Percentiles rank a stretch among this genome's conserved stretches.
phyloP scores from a whole-genome alignment of 2,797 vertebrate species.

The Phrynocephalus vlangalii region DNA sequence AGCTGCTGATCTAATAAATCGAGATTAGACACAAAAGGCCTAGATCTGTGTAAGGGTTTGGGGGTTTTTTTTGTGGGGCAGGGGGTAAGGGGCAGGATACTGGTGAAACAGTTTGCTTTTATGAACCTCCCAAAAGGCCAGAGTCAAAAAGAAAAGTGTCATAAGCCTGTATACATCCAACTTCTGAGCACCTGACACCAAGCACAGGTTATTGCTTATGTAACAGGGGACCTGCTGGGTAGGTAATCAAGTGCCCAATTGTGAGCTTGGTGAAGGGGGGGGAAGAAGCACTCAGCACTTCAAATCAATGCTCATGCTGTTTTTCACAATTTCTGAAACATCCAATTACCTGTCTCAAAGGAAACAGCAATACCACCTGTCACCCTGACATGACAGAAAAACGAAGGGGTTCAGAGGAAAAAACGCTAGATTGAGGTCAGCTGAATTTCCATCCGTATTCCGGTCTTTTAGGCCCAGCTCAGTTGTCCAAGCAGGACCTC shows the following conservation, averaged over 20 bases:
- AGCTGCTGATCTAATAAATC: neutral
- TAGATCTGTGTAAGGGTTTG: neutral
- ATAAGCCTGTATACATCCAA: neutral
- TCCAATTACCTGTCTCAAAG: conserved; percentile 24
- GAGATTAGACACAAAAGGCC: neutral
- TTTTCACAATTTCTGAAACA: conserved; percentile 21
- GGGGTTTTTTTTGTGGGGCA: no score
- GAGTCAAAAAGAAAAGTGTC: no score
- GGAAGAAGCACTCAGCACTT: neutral
- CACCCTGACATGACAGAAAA: conserved; percentile 5
- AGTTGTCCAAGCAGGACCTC: no score
- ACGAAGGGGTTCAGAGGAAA: neutral
- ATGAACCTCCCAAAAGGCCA: neutral
- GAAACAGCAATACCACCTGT: conserved; percentile 2
- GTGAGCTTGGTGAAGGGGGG: neutral
- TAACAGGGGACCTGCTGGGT: neutral
- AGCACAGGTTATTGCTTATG: conserved; percentile 9
- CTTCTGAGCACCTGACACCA: neutral
- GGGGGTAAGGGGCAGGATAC: neutral
- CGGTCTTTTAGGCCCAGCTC: neutral
- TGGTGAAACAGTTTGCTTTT: no score
- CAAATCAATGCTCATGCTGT: conserved; percentile 23
- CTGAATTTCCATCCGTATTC: neutral
- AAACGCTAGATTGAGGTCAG: neutral
- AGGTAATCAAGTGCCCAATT: conserved; percentile 14